phyloP scores from a whole-genome alignment of 1,140 invertebrate genomes.

The Zaprionus nigranus region DNA sequence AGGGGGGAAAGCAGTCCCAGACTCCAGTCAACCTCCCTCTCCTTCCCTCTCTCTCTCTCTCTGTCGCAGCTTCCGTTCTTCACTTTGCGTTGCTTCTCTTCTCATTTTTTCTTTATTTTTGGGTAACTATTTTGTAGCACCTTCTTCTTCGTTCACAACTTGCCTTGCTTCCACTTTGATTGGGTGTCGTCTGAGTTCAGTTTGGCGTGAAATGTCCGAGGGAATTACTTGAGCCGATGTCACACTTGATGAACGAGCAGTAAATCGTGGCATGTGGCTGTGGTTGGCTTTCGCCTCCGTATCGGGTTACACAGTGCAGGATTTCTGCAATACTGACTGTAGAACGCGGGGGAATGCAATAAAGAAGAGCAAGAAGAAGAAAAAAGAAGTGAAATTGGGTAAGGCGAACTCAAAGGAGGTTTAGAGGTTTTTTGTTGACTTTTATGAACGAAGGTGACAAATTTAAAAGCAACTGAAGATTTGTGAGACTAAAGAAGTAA shows the following conservation, averaged over 20 bases:
- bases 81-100: conserved; percentile 11
- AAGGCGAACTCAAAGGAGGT: background rate
- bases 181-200: conserved; percentile 79
- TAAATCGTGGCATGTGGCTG: conserved; percentile 70
- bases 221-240: conserved; percentile 75
- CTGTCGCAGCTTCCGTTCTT: conserved; percentile 48
- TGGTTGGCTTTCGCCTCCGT: conserved; percentile 50
- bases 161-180: conserved; percentile 59
- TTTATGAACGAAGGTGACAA: background rate
- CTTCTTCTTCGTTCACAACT: conserved; percentile 15
- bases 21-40: background rate
- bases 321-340: background rate
- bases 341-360: background rate
- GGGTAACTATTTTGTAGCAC: conserved; percentile 43
- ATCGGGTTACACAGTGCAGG: conserved; percentile 50
- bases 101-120: conserved; percentile 50
- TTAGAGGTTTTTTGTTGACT: background rate
- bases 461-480: background rate
- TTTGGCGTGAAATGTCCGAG: conserved; percentile 78
- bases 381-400: too few relatives aligned
- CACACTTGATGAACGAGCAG: conserved; percentile 77
- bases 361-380: background rate
- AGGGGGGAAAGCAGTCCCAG: conserved; percentile 13
- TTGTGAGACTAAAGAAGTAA: too few relatives aligned
- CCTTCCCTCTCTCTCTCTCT: background rate